Conservation (phyloP, 2,113 vertebrate genomes). For the Forbesichthys papilliferus region DNA sequence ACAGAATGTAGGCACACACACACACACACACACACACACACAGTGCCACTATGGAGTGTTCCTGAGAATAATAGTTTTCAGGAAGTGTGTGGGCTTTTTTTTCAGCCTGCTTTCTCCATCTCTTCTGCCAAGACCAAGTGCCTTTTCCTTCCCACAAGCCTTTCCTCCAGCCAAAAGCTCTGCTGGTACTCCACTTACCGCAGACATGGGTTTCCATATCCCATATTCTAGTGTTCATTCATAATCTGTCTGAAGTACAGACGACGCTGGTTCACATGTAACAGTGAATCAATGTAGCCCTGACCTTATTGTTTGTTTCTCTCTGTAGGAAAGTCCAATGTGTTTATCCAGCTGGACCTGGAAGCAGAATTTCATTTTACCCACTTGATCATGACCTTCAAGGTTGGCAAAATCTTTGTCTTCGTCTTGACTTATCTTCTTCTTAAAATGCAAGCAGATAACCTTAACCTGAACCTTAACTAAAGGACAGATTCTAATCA, state of each 20-base stretch:
- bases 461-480: too few relatives aligned
- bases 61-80: slow-evolving; percentile 29
- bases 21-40: slow-evolving; percentile 5
- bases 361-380: slow-evolving; percentile 87
- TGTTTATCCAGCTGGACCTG: slow-evolving; percentile 79
- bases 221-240: background rate
- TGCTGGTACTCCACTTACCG: slow-evolving; percentile 19
- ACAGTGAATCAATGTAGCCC: background rate
- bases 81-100: slow-evolving; percentile 56
- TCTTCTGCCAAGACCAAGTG: slow-evolving; percentile 35
- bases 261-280: too few relatives aligned
- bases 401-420: slow-evolving; percentile 61
- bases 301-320: background rate
- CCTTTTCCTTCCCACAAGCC: slow-evolving; percentile 37
- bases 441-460: too few relatives aligned
- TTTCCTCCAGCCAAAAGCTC: slow-evolving; percentile 12
- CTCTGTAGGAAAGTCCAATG: slow-evolving; percentile 74
- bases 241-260: too few relatives aligned
- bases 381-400: slow-evolving; percentile 86
- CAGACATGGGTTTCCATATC: background rate
- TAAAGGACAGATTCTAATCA: too few relatives aligned
- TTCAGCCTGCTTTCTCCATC: slow-evolving; percentile 3
- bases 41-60: slow-evolving; percentile 6
- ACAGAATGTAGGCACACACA: background rate
- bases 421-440: too few relatives aligned